These are phyloP conservation scores for Pseudococcus jackbeardsleyi DNA, from an alignment of 2,888 invertebrate genomes.

Conservation along the genomic window DNA sequence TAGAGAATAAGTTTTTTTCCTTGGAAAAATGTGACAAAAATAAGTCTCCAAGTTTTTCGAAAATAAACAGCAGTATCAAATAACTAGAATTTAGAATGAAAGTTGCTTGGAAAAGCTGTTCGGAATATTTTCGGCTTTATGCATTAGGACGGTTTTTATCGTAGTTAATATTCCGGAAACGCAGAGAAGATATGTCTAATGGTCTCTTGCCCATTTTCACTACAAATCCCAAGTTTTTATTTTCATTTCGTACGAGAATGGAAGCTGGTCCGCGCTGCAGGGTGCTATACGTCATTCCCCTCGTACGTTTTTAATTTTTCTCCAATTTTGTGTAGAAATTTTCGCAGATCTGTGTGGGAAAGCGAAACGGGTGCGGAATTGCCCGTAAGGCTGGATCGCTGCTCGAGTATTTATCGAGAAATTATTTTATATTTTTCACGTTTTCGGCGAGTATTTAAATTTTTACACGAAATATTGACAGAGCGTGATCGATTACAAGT, in stretches of 20 bases:
- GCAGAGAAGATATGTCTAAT: slow-evolving; percentile 59
- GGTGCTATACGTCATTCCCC: background rate
- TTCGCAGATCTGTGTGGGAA: background rate
- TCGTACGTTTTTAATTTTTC: background rate
- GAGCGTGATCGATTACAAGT: slow-evolving; percentile 16
- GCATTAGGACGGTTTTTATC: slow-evolving; percentile 59
- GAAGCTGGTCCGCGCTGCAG: background rate
- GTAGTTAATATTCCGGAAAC: slow-evolving; percentile 58
- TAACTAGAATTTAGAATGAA: slow-evolving; percentile 58
- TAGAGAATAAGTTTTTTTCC: slow-evolving; percentile 43
- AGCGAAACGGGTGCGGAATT: background rate
- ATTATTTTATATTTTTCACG: slow-evolving; percentile 40
- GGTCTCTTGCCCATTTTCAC: slow-evolving; percentile 60
- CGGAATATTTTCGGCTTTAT: slow-evolving; percentile 55
- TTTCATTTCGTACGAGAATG: slow-evolving; percentile 38
- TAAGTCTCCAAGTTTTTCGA: slow-evolving; percentile 39
- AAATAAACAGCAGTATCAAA: slow-evolving; percentile 52
- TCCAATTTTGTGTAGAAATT: background rate
- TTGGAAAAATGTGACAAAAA: slow-evolving; percentile 42
- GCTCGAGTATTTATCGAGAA: background rate
- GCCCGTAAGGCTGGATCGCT: background rate
- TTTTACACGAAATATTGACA: slow-evolving; percentile 6
- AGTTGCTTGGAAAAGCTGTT: slow-evolving; percentile 46
- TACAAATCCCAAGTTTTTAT: slow-evolving; percentile 57
- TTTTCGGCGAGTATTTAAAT: background rate